A percentile compares a stretch with the other conserved stretches of the same genome.
These are phyloP conservation scores for Eubucco bourcierii DNA, from an alignment of 2,113 vertebrate genomes.

Conservation along the genomic window DNA sequence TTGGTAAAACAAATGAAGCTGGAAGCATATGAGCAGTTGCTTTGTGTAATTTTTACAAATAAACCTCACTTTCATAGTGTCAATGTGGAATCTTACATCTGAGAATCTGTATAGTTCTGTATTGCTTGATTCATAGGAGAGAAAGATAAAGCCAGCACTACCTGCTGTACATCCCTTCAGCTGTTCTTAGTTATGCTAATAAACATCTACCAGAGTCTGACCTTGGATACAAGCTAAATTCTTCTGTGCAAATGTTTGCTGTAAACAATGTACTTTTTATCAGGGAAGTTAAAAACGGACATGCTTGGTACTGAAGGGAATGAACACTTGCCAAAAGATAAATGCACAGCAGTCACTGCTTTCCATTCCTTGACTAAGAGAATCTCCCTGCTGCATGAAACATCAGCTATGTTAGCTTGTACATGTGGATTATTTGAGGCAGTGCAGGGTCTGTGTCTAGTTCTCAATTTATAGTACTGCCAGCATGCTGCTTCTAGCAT, in stretches of 20 bases:
- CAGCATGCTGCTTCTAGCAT: background rate
- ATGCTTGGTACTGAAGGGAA: background rate
- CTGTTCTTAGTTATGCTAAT: background rate
- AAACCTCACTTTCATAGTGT: background rate
- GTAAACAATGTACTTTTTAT: conserved; percentile 8
- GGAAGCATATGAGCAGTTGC: background rate
- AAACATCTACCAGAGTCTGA: background rate
- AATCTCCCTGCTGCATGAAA: background rate
- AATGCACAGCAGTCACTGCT: background rate
- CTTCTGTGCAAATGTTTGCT: background rate
- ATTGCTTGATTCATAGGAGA: background rate
- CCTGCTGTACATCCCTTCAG: background rate
- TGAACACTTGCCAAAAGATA: background rate
- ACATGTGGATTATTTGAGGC: background rate
- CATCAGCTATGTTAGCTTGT: background rate
- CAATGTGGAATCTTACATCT: background rate
- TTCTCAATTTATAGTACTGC: background rate
- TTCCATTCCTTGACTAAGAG: background rate
- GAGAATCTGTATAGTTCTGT: background rate
- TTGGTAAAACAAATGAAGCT: background rate
- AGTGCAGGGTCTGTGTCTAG: too few species aligned
- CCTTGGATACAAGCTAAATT: background rate
- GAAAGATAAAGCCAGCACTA: background rate
- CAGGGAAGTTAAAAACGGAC: background rate
- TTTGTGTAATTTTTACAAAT: background rate